Base-by-base conservation (phyloP, 2,113 vertebrate species). In the Xenotilapia flavipinnis region DNA sequence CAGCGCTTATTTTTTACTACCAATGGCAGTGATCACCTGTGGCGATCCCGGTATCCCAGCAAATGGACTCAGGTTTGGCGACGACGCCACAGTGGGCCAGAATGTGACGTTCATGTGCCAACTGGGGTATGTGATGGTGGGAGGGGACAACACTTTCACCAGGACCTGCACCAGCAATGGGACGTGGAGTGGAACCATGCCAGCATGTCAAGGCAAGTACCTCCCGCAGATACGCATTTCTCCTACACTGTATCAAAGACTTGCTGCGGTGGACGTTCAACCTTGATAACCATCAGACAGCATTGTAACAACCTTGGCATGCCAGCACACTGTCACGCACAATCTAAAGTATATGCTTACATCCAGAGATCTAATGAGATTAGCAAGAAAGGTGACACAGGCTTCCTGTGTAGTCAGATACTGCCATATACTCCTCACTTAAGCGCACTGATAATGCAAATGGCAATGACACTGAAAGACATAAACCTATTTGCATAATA, bases 61-160 rank as follows among this genome's bases (percentile, higher is more conserved):
- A 31, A 99, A 97, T 13, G 98, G 98, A 51, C 95, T 99, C 68
- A 96, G 97, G 93, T 97, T 98, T 1, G 98, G 98, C 26, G 98
- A 99, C 49, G 97, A 98, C 92, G 96, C 97, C 92, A 97, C 98
- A 2, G 97, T 99, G 93, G 97, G 98, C 88, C 98, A 98, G 92
- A 99, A 99, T 70, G 97, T 99, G 90, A 97, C 98, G 0, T 98
- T 98, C 11, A 91, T 96, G 88, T 99, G 99, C 95, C 98, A 99
- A 21, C 98, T 97, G 6, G 99, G 99, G 2, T 99, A 97, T 73
- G 95, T 96, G 54, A 97, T 98, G 97, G 97, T 97, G 55, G 91
- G 95, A 82, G 94, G 85, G 9, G 96, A 96, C 26, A 94, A 79
- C 60, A 92, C 96, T 28, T 81, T 94, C 53, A 89, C 95, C 81